A percentile compares a stretch with the other conserved stretches of the same genome.
Evolutionary conservation across 2,797 vertebrate species (phyloP).

Genomic region (Mycteria americana): DNA sequence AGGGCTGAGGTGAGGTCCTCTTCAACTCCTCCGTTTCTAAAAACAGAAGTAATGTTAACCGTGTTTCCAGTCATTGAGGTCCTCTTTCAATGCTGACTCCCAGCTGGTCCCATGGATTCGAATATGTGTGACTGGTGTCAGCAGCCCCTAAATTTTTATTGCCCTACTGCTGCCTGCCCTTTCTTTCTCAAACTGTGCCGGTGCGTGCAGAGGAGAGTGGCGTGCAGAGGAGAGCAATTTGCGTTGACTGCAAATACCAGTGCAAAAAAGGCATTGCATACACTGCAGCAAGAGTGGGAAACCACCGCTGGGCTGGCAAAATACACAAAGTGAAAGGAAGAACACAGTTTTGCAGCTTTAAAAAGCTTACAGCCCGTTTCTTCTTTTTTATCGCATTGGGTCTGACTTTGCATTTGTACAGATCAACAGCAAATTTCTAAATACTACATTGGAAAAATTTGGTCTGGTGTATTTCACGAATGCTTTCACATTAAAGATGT

Average conservation of each 20-base stretch:
- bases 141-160: background rate
- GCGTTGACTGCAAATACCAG: background rate
- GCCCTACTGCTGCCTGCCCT: rapidly evolving
- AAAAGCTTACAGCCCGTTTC: background rate
- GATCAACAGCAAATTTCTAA: background rate
- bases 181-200: background rate
- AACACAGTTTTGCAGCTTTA: background rate
- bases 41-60: background rate
- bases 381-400: background rate
- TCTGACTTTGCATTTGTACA: background rate
- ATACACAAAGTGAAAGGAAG: background rate
- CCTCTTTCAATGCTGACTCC: background rate
- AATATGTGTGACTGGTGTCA: background rate
- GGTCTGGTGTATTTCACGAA: background rate
- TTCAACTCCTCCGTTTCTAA: background rate
- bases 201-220: background rate
- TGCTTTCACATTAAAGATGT: background rate
- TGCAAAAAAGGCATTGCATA: background rate
- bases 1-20: background rate
- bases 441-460: background rate
- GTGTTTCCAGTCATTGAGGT: background rate
- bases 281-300: background rate
- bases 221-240: too few species aligned
- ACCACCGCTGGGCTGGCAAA: rapidly evolving
- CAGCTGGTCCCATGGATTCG: rapidly evolving